phyloP scores from a whole-genome alignment of 2,113 vertebrate species.

The Peromyscus leucopus region DNA sequence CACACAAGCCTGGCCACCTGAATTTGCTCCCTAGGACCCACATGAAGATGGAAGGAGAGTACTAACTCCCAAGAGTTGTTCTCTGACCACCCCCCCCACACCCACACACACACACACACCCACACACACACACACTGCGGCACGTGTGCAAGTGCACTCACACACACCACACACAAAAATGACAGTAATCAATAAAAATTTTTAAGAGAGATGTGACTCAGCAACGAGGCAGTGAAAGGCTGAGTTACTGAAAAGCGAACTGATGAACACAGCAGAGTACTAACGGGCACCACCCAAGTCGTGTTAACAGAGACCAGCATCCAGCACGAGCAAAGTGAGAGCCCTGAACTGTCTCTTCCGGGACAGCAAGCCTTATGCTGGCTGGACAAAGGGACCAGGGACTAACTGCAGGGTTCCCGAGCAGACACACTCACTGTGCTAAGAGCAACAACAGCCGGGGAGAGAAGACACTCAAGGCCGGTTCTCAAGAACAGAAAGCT shows the following conservation, averaged over 20 bases:
- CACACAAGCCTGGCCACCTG: not conserved
- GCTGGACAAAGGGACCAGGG: not conserved
- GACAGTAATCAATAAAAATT: not conserved
- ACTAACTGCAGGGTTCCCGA: not conserved
- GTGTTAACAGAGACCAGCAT: not conserved
- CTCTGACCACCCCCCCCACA: not conserved
- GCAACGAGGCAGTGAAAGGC: not conserved
- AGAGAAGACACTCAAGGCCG: not conserved
- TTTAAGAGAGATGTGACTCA: not conserved
- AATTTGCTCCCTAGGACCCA: not conserved
- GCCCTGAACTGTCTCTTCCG: not conserved
- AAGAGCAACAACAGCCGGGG: not conserved
- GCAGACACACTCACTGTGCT: not conserved
- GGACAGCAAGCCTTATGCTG: not conserved
- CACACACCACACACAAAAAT: not conserved
- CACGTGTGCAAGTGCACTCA: not conserved
- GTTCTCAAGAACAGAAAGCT: not conserved
- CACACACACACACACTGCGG: not conserved
- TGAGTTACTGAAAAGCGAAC: constrained; percentile 4
- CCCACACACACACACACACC: not conserved
- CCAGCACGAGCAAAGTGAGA: not conserved
- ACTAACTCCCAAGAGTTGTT: not conserved
- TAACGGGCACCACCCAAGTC: not conserved
- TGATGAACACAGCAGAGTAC: not conserved
- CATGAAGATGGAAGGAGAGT: not conserved